Evolutionary conservation across 2,888 invertebrate genomes (phyloP), one percentile per base, ranked within the genome.

Genomic region (Acronicta aceris): DNA sequence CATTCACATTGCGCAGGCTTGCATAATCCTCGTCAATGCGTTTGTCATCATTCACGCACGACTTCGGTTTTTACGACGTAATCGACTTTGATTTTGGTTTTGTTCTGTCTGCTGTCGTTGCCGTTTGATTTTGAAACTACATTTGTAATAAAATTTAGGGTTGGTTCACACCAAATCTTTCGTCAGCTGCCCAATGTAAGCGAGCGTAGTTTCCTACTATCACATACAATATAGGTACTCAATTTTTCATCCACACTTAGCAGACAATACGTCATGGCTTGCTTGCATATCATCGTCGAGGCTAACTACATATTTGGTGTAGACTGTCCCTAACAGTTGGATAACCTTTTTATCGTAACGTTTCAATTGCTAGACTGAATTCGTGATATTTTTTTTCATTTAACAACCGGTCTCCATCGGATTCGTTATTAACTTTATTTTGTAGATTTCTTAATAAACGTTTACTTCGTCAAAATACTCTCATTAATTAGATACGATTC

Each of bases 31-130:
- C 58, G 75, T 82, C 85, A 83, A 81, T 85, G 82, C 79, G 81
- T 83, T 80, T 81, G 81, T 81, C 81, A 85, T 83, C 82, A 83
- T 84, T 88, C 85, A 88, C 86, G 88, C 88, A 87, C 86, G 84
- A 80, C 70, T 79, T 78, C 78, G 50, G 50, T 27, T 78, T 82
- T 81, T 78, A 81, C 75, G 80, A 70, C 68, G 76, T 81, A 82
- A 87, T 84, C 79, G 76, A 79, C 48, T 84, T 81, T 69, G 71
- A 77, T 72, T 72, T 72, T 57, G 57, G 71, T 71, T 70, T 72
- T 73, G 64, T 75, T 75, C 41, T 71, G 48, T 64, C 65, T 55
- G 65, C 47, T 15, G 21, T 46, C 15, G 15, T 17, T 16, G 45
- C 33, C 10, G 41, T 45, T 52, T 41, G 17, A 43, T 56, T 62